Conservation (phyloP, 2,888 invertebrate species). For the Orthosia incerta region DNA sequence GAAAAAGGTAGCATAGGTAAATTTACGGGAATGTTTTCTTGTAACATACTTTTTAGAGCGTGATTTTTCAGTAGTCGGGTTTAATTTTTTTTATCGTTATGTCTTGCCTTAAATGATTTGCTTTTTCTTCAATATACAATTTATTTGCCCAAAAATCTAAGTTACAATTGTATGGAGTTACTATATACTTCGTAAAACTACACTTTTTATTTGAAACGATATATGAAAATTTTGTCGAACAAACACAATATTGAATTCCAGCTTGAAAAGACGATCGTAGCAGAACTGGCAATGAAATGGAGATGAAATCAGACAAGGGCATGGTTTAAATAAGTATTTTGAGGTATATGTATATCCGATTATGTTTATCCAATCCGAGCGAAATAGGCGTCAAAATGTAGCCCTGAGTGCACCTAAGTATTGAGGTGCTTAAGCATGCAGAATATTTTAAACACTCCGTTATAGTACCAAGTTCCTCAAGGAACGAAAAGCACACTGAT, state of each 20-base stretch:
- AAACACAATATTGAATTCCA: slow-evolving; percentile 6
- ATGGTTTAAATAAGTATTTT: neutral
- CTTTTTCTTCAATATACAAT: neutral
- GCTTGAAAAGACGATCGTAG: neutral
- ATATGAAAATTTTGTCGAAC: neutral
- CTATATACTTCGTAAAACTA: neutral
- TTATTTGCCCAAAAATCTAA: neutral
- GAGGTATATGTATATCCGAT: neutral
- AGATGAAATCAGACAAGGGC: no score
- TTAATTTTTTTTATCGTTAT: no score
- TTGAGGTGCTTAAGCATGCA: neutral
- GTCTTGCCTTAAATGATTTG: neutral
- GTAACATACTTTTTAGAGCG: no score
- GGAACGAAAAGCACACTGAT: neutral
- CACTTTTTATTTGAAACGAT: slow-evolving; percentile 16
- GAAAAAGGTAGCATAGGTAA: no score
- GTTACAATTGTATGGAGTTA: no score
- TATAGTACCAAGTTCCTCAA: neutral
- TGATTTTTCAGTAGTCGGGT: no score
- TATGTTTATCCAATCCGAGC: neutral
- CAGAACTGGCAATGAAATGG: no score
- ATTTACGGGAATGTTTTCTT: no score
- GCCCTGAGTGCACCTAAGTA: neutral
- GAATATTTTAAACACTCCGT: neutral
- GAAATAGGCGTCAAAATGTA: neutral